phyloP scores from a whole-genome alignment of 2,113 vertebrate genomes.

The Cinclus mexicanus region DNA sequence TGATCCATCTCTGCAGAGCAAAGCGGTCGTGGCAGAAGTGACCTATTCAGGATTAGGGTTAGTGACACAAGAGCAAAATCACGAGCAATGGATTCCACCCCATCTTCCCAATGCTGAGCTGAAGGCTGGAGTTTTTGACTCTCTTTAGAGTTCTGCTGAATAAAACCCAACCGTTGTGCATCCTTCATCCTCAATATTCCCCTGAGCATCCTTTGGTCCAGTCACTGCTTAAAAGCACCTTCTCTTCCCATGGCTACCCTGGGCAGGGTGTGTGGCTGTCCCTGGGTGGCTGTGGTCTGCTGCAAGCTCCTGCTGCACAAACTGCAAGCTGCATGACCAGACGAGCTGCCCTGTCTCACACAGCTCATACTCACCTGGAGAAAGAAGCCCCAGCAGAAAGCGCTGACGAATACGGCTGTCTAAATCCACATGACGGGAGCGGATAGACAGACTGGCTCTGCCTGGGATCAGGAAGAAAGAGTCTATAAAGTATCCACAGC shows the following conservation, averaged over 20 bases:
- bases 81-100: not conserved
- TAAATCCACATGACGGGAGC: constrained; percentile 97
- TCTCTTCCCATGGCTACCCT: not conserved
- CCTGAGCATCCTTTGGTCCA: not conserved
- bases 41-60: not conserved
- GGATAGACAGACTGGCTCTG: constrained; percentile 97
- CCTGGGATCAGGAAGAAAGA: constrained; percentile 88
- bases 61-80: not conserved
- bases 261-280: not conserved
- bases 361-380: constrained; percentile 90
- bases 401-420: constrained; percentile 90
- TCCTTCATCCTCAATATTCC: not conserved
- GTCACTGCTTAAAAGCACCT: not conserved
- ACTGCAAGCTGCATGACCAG: constrained; percentile 71
- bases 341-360: constrained; percentile 62
- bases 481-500: constrained; percentile 70
- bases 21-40: not conserved
- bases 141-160: not conserved
- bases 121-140: not conserved
- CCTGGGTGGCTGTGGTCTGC: not conserved
- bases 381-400: constrained; percentile 91
- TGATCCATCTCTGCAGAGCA: not conserved
- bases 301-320: constrained; percentile 70
- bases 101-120: not conserved
- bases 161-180: not conserved